Conservation (phyloP, 2,888 invertebrate species). For the Dyspetes luteomarginatus region DNA sequence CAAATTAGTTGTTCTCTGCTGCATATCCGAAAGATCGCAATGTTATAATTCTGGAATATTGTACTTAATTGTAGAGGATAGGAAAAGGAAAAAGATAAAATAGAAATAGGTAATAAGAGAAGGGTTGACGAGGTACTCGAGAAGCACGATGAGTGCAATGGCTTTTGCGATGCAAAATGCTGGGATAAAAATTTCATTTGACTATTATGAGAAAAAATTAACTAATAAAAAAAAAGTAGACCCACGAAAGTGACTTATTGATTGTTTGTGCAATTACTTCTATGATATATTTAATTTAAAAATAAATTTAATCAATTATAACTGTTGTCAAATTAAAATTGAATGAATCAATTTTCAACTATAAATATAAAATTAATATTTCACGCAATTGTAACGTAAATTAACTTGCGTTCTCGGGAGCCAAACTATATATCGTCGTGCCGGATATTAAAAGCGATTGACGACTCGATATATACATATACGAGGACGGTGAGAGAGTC, state of each 20-base stretch:
- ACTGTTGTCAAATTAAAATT: background rate
- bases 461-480: background rate
- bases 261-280: too few relatives aligned
- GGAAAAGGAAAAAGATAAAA: background rate
- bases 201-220: too few relatives aligned
- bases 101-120: background rate
- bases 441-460: slow-evolving; percentile 54
- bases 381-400: background rate
- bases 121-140: too few relatives aligned
- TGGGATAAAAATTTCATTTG: too few relatives aligned
- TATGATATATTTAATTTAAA: too few relatives aligned
- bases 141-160: too few relatives aligned
- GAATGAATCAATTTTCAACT: background rate
- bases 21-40: background rate
- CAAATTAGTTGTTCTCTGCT: too few relatives aligned
- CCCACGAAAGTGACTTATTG: too few relatives aligned
- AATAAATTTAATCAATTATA: too few relatives aligned
- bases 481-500: slow-evolving; percentile 2
- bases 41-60: background rate
- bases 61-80: background rate
- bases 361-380: too few relatives aligned
- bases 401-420: background rate
- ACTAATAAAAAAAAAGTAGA: too few relatives aligned
- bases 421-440: slow-evolving; percentile 2
- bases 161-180: too few relatives aligned